Evolutionary conservation across 2,113 vertebrate species (phyloP), one percentile per base, ranked within the genome.

Genomic region (Euleptes europaea): DNA sequence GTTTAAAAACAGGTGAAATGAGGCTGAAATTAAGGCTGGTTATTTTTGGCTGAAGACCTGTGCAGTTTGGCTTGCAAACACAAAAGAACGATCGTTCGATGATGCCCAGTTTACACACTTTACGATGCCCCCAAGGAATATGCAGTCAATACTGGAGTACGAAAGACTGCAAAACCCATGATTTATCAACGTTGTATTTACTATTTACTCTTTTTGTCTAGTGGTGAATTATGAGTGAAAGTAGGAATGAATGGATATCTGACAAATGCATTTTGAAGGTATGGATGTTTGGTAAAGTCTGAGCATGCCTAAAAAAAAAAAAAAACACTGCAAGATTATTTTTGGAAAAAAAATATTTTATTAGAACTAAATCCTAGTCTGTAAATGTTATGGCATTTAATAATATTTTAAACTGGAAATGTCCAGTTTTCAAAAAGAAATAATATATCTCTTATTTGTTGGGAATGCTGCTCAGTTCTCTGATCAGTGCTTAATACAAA

Each of bases 301-400:
- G 95, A 96, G 98, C 98, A 98, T 98, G 98, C 97, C 98, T 97
- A 93, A 96, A 97, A 83, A 97, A 97, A 98, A 93, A 96, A 97
- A 83, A 97, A 97, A 98, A 97, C 96, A 97, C 97, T 97, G 98
- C 98, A 97, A 98, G 97, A 98, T 97, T 99, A 99, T 99, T 97
- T 98, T 98, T 98, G 96, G 97, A 98, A 95, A 98, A 98, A 98
- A 96, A 75, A 79, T 99, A 99, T 99, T 99, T 99, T 99, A 98
- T 98, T 99, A 98, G 98, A 94, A 96, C 97, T 99, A 99, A 99
- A 95, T 98, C 96, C 94, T 98, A 98, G 97, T 96, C 97, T 98
- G 98, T 99, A 98, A 98, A 99, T 99, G 97, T 98, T 97, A 97
- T 97, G 95, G 96, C 98, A 97, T 98, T 98, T 98, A 98, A 99